Evolutionary conservation across 1,140 invertebrate genomes (phyloP).

Genomic region (Caenorhabditis latens): DNA sequence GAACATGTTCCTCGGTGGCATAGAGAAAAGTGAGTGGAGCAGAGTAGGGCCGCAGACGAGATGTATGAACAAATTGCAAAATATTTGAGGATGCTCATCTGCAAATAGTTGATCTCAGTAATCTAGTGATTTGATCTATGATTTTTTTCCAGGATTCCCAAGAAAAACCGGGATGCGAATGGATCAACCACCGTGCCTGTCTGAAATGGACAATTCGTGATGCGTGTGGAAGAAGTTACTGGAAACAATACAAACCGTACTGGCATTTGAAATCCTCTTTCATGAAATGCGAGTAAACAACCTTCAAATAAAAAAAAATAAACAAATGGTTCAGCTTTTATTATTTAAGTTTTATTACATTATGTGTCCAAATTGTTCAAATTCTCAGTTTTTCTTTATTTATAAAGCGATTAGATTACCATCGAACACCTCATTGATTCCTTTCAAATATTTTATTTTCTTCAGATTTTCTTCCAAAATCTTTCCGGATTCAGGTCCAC

Average conservation of each 20-base stretch:
- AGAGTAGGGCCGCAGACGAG: too few species aligned
- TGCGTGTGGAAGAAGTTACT: constrained; percentile 39
- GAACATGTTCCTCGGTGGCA: too few species aligned
- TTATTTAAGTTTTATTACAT: background rate
- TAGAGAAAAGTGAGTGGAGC: too few species aligned
- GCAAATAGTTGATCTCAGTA: too few species aligned
- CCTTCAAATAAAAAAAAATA: background rate
- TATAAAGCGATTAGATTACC: background rate
- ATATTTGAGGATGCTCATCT: too few species aligned
- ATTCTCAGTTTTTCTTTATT: background rate
- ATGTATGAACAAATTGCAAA: too few species aligned
- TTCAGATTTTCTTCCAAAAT: constrained; percentile 2
- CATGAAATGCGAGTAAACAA: background rate
- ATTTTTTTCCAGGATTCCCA: background rate
- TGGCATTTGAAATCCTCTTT: background rate
- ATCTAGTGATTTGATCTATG: too few species aligned
- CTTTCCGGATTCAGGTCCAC: constrained; percentile 19
- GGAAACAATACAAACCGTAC: constrained; percentile 44
- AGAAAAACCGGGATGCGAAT: background rate
- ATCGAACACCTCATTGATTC: background rate
- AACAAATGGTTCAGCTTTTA: constrained; percentile 1
- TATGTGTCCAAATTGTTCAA: background rate
- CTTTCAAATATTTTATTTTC: constrained; percentile 37
- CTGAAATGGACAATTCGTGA: constrained; percentile 48
- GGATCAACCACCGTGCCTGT: constrained; percentile 13